phyloP scores from a whole-genome alignment of 2,888 invertebrate genomes.

The Drosophila rellima region DNA sequence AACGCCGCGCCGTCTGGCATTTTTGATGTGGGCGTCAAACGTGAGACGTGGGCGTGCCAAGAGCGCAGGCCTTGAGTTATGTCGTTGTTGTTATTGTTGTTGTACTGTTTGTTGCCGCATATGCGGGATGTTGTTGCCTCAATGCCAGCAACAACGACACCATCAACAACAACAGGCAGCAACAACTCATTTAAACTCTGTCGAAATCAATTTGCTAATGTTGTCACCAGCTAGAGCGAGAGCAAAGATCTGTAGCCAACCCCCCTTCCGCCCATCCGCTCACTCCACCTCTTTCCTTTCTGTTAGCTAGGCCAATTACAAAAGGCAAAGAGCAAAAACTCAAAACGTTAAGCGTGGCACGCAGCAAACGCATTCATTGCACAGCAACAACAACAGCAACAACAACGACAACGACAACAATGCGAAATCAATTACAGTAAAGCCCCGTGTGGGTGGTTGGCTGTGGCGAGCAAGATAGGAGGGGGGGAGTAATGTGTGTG shows the following conservation, averaged over 20 bases:
- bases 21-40: conserved; percentile 50
- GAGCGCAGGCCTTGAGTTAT: conserved; percentile 51
- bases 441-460: conserved; percentile 45
- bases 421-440: conserved; percentile 77
- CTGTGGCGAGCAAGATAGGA: neutral
- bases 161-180: conserved; percentile 25
- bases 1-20: conserved; percentile 73
- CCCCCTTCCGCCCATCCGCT: neutral
- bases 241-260: conserved; percentile 7
- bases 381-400: conserved; percentile 25
- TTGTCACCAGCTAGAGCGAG: conserved; percentile 57
- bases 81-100: conserved; percentile 35
- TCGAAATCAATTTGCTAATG: conserved; percentile 70
- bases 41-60: conserved; percentile 42
- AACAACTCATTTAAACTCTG: conserved; percentile 33
- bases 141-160: conserved; percentile 53
- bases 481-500: conserved; percentile 5
- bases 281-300: neutral
- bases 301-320: conserved; percentile 49
- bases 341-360: conserved; percentile 62
- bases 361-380: conserved; percentile 79
- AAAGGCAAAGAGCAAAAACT: conserved; percentile 67
- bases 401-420: conserved; percentile 48
- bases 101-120: conserved; percentile 17
- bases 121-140: conserved; percentile 50